Evolutionary conservation across 2,888 invertebrate species (phyloP), one percentile per base, ranked within the genome.

Genomic region (Cryptus viduatorius): DNA sequence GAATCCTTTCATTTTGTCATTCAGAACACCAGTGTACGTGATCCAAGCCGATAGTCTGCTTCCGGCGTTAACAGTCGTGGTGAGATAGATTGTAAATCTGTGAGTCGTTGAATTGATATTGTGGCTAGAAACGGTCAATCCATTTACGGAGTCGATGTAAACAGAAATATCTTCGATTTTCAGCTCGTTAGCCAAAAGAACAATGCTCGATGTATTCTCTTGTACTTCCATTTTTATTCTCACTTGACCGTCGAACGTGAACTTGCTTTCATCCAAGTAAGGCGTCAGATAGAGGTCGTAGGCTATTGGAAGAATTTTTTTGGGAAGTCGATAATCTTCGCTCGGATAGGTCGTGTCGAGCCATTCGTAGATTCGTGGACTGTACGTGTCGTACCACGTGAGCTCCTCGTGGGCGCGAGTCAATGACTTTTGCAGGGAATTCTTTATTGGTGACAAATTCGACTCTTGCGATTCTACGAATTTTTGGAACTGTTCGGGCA

Each of bases 1-100:
- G 37, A 97, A 94, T 24, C 97, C 97, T 84, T 95, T 94, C 93
- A 96, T 95, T 31, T 95, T 94, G 8, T 94, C 94, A 73, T 95
- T 95, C 78, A 96, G 95, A 0, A 90, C 89, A 0, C 95, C 96
- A 0, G 90, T 91, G 88, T 95, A 97, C 0, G 94, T 91, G 83
- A 97, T 95, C 79, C 94, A 92, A 1, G 96, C 87, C 0, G 90
- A 90, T 88, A 96, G 95, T 0, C 92, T 93, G 16, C 92, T 69
- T 1, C 86, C 93, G 0, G 91, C 89, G 0, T 85, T 82, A 46
- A 96, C 82, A 0, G 87, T 65, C 0, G 88, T 88, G 0, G 79
- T 90, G n/a, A 95, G 88, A 50, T 90, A 89, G 10, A 96, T 94
- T 14, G 92, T 94, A 19, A 95, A 90, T 68, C 95, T 94, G 86